Conservation (phyloP, 2,888 invertebrate genomes). For the Artemia sinica region DNA sequence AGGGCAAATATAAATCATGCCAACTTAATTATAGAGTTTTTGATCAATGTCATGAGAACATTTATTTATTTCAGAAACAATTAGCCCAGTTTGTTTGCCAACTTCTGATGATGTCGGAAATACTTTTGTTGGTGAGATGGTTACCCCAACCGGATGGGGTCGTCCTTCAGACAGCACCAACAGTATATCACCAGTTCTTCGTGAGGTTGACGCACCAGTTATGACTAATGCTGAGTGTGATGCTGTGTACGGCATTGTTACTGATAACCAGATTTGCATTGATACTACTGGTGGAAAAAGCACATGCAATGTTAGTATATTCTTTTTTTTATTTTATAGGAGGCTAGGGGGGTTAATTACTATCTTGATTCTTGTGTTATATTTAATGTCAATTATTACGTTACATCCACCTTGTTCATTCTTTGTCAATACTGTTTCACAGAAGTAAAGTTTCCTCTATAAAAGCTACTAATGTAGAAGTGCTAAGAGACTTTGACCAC, state of each 20-base stretch:
- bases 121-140: constrained; percentile 22
- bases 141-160: constrained; percentile 28
- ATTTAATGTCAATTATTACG: no score
- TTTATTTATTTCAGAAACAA: constrained; percentile 20
- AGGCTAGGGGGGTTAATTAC: no score
- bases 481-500: no score
- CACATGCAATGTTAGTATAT: constrained; percentile 22
- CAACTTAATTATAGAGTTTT: neutral
- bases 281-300: constrained; percentile 19
- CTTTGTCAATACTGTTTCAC: no score
- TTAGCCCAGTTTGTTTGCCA: constrained; percentile 25
- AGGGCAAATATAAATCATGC: no score
- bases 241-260: constrained; percentile 16
- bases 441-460: no score
- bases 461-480: no score
- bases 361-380: no score
- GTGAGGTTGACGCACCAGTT: constrained; percentile 18
- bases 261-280: constrained; percentile 20
- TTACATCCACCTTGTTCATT: no score
- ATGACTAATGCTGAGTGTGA: constrained; percentile 20
- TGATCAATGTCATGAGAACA: no score
- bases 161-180: constrained; percentile 24
- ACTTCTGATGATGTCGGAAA: constrained; percentile 21
- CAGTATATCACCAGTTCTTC: constrained; percentile 18
- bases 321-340: no score